Evolutionary conservation across 2,888 invertebrate species (phyloP).

Genomic region (Amiota mariae): DNA sequence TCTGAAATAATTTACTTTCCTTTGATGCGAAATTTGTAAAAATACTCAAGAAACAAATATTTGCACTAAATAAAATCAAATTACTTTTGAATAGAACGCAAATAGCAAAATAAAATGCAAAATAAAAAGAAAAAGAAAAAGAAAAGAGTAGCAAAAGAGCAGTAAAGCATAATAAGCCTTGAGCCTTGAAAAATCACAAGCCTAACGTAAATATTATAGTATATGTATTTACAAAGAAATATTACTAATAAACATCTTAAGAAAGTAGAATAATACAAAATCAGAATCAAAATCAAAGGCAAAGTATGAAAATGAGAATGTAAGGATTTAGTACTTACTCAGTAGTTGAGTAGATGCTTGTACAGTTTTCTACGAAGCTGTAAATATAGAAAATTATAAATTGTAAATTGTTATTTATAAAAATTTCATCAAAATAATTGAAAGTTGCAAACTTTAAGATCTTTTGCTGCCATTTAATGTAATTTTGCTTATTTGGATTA

Average conservation of each 20-base stretch:
- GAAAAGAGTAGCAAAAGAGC: slow-evolving; percentile 4
- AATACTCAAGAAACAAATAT: slow-evolving; percentile 55
- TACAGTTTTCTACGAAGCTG: too few species aligned
- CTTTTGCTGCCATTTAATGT: slow-evolving; percentile 3
- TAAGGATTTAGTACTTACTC: too few species aligned
- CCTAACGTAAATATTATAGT: too few species aligned
- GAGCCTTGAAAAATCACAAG: too few species aligned
- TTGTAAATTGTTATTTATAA: not conserved
- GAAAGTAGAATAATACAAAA: too few species aligned
- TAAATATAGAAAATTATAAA: too few species aligned
- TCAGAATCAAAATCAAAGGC: too few species aligned
- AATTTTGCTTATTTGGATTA: slow-evolving; percentile 18
- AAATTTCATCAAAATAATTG: slow-evolving; percentile 20
- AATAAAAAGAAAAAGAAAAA: slow-evolving; percentile 30
- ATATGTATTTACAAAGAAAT: too few species aligned
- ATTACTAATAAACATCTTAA: too few species aligned
- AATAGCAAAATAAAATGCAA: slow-evolving; percentile 48
- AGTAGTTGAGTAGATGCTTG: too few species aligned
- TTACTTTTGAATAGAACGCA: slow-evolving; percentile 52
- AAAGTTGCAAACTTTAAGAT: slow-evolving; percentile 1
- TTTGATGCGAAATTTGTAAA: slow-evolving; percentile 15
- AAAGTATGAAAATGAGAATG: too few species aligned
- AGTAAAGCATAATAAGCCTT: not conserved
- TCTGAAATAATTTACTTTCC: too few species aligned
- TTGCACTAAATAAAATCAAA: slow-evolving; percentile 59